Base-by-base conservation (phyloP, 2,113 vertebrate species). In the Aphyosemion australe region DNA sequence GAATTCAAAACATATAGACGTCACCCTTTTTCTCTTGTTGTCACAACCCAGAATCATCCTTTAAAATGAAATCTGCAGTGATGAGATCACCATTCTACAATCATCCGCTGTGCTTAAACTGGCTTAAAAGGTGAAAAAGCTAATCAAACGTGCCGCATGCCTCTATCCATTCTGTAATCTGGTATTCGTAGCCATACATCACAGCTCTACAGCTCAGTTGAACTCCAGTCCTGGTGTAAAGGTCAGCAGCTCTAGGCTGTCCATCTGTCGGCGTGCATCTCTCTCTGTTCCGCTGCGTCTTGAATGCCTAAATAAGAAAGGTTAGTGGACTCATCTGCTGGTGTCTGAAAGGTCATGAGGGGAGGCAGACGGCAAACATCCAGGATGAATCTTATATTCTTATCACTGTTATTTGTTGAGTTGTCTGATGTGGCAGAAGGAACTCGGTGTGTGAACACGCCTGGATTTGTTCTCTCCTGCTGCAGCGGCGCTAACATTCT, bases 261-360 rank as follows among this genome's bases (percentile, higher is more conserved):
- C 82, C 67, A 51, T 90, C 87, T 84, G 83, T 86, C 81, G 80
- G 79, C 49, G 69, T 72, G 76, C 60, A 71, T 87, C 65, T 64
- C 68, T 64, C 87, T 83, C 86, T 78, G 52, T 74, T 74, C 72
- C 85, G 78, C 75, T 72, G 65, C 83, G 59, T 56, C 83, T 80
- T 85, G 84, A 89, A 89, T 87, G 79, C 68, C 87, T 85, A 86
- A 90, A 86, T 85, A 83, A 86, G 83, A 88, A 90, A 78, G 84
- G 84, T 88, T 84, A 78, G 83, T 61, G 43, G 65, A 80, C 64
- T 86, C 69, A 59, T 80, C 86, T 78, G 76, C 79, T 85, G 74
- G 59, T 61, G 79, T 72, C 69, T 74, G 53, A 86, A 90, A 90
- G 89, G 87, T 90, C 84, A 87, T 47, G 57, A 66, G 57, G 31